phyloP scores from a whole-genome alignment of 2,113 vertebrate genomes.

The Xenopus laevis region DNA sequence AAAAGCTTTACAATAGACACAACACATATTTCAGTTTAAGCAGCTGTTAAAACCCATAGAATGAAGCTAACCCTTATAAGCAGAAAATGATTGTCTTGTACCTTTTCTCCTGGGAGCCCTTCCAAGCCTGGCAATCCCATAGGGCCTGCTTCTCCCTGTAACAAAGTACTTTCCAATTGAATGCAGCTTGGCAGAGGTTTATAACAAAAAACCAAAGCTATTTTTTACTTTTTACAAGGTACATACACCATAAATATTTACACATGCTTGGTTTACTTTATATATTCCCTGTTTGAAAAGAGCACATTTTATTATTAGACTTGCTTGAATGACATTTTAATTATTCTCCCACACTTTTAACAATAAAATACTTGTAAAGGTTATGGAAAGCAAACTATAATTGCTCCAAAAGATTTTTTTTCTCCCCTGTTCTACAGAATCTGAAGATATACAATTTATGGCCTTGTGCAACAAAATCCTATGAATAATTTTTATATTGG shows the following conservation, averaged over 20 bases:
- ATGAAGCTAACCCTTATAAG: background rate
- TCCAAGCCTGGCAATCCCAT: slow-evolving; percentile 95
- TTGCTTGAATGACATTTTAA: slow-evolving; percentile 26
- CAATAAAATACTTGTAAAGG: slow-evolving; percentile 17
- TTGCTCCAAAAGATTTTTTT: slow-evolving; percentile 26
- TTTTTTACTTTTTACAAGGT: slow-evolving; percentile 20
- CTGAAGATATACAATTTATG: slow-evolving; percentile 26
- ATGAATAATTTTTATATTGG: slow-evolving; percentile 39
- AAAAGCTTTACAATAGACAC: background rate
- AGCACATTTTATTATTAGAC: slow-evolving; percentile 16
- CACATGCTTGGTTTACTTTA: slow-evolving; percentile 6
- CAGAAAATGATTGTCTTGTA: slow-evolving; percentile 53
- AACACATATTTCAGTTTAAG: background rate
- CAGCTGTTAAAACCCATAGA: background rate
- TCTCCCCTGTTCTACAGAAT: background rate
- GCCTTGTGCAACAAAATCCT: slow-evolving; percentile 14
- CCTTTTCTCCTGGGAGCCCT: slow-evolving; percentile 90
- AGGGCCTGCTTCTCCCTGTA: slow-evolving; percentile 84
- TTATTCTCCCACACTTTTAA: slow-evolving; percentile 34
- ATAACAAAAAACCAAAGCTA: background rate
- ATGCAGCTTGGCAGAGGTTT: background rate
- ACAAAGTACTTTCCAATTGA: slow-evolving; percentile 29
- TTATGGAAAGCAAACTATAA: slow-evolving; percentile 33
- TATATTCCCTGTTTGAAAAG: slow-evolving; percentile 5
- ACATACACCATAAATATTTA: slow-evolving; percentile 15